Evolutionary conservation across 2,113 vertebrate genomes (phyloP), one percentile per base, ranked within the genome.

Genomic region (Ciconia stormi): DNA sequence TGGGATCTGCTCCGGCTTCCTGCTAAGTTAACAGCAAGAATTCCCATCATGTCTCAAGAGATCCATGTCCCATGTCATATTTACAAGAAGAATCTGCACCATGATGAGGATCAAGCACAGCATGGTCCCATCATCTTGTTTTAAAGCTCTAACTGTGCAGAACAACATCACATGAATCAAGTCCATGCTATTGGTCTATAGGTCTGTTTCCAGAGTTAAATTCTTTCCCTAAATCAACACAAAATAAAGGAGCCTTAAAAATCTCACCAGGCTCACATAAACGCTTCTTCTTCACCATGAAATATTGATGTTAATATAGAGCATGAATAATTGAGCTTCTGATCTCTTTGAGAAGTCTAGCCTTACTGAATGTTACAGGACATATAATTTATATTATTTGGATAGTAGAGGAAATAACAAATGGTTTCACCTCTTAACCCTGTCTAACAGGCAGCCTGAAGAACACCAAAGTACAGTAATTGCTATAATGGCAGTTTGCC

Each of bases 281-380:
- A 94, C 4, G 1, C 21, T 55, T 25, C n/a, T 81, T 77, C 66
- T 85, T 86, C 55, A 49, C 30, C 36, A 70, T 82, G 69, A 93
- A 87, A 95, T 82, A 89, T 16, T 86, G 44, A 73, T 83, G 73
- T 87, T 90, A 84, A 92, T 81, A 92, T 20, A 89, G 52, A 67
- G 30, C 61, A 87, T 65, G 73, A 91, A 91, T 82, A 91, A 95
- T 49, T 87, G 53, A 95, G 16, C 34, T 81, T 89, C 55, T 86
- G 34, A 80, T 88, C 66, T 74, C 58, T 82, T 65, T 77, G 62
- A 83, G 55, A 61, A 66, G 19, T 58, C 44, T 67, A 58, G 34
- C 26, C 55, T 86, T 66, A 81, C 55, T 36, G 65, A 91, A 79
- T 38, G 7, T 74, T 93, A 91, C 27, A 58, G 42, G 66, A 82